A percentile compares a stretch with the other conserved stretches of the same genome.
Conservation (phyloP, 2,113 vertebrate genomes). For the Ivindomyrus marchei region DNA sequence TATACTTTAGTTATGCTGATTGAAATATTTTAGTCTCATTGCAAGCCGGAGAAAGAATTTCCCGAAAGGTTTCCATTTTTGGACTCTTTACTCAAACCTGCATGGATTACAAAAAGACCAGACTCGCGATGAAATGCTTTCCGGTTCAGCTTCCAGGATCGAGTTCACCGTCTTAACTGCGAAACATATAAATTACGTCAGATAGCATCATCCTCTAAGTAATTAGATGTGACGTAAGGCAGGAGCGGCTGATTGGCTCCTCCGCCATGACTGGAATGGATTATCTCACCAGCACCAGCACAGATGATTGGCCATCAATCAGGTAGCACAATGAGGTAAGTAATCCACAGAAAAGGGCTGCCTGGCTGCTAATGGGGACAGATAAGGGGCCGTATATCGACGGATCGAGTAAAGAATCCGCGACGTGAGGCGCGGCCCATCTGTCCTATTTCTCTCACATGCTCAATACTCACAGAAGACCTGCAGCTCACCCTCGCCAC, state of each 20-base stretch:
- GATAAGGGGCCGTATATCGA: conserved; percentile 16
- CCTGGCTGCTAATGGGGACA: conserved; percentile 7
- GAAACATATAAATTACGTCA: background rate
- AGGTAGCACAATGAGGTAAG: conserved; percentile 16
- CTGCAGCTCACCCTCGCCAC: background rate
- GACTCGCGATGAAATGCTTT: background rate
- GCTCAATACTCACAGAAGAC: background rate
- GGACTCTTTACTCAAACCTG: background rate
- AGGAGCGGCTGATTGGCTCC: background rate
- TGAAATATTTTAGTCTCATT: background rate
- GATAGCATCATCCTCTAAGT: background rate
- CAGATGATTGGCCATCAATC: conserved; percentile 15
- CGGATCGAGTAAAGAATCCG: background rate
- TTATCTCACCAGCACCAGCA: conserved; percentile 18
- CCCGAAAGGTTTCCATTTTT: background rate
- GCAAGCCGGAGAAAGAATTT: background rate
- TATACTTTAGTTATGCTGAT: background rate
- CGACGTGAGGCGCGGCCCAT: background rate
- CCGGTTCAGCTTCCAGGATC: background rate
- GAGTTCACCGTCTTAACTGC: background rate
- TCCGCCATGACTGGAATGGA: conserved; percentile 6
- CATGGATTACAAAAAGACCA: background rate
- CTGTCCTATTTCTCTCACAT: background rate
- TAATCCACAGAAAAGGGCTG: conserved; percentile 4
- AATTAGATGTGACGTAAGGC: background rate